Conservation (phyloP, 2,113 vertebrate species). For the Heterotilapia buettikoferi region DNA sequence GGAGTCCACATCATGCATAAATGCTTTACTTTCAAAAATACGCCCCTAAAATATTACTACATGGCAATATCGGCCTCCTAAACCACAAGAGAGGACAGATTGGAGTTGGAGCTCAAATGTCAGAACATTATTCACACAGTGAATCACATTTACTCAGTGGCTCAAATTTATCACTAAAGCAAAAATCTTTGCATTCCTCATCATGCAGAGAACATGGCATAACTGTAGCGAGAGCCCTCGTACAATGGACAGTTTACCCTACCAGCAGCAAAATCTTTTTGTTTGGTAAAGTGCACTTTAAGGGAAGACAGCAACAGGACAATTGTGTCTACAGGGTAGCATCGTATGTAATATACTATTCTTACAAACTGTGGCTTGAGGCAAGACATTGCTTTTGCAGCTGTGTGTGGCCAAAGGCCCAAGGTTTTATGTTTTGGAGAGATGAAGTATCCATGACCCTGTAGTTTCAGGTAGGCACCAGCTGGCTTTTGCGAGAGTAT, state of each 20-base stretch:
- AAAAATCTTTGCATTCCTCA: not conserved
- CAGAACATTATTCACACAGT: not conserved
- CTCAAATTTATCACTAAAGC: not conserved
- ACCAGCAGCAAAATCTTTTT: not conserved
- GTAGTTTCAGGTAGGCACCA: slow-evolving; percentile 56
- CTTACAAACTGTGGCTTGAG: slow-evolving; percentile 54
- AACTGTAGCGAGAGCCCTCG: not conserved
- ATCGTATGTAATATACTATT: slow-evolving; percentile 56
- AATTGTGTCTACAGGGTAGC: slow-evolving; percentile 53
- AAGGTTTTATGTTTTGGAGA: slow-evolving; percentile 63
- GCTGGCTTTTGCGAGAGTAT: slow-evolving; percentile 45
- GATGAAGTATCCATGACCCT: slow-evolving; percentile 60
- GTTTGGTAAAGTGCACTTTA: slow-evolving; percentile 23
- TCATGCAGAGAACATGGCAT: not conserved
- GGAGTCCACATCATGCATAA: not conserved
- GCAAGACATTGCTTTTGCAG: slow-evolving; percentile 61
- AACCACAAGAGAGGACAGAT: not conserved
- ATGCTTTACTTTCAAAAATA: not conserved
- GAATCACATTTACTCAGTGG: not conserved
- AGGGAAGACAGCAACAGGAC: slow-evolving; percentile 34
- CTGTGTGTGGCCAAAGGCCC: slow-evolving; percentile 36
- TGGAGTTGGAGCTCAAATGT: not conserved
- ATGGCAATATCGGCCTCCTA: not conserved
- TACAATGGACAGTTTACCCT: not conserved
- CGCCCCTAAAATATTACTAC: not conserved